Base-by-base conservation (phyloP, 2,888 invertebrate species). In the Orthosia incerta region DNA sequence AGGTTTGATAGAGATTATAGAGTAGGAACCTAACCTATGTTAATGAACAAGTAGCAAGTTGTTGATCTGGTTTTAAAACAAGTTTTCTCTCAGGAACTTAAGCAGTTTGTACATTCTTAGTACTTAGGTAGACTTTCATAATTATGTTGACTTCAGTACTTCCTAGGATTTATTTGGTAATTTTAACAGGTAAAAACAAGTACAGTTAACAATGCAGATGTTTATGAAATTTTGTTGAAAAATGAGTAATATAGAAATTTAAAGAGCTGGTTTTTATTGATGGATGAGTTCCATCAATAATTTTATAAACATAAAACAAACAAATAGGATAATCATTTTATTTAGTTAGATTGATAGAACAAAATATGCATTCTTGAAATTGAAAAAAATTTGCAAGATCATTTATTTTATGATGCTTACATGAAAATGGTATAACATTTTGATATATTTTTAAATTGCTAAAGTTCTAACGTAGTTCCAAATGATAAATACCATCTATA, bases 41-140 rank as follows among this genome's bases (percentile, higher is more conserved):
- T 73, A 82, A 76, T 77, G 60, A 64, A 74, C 69, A 66, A 62
- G 56, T 51, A 53, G 71, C 63, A 65, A 75, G 80, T 86, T 53
- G 86, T 75, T 71, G 39, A 74, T 79, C 86, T 73, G 74, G 87
- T 87, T 86, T 59, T 3, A 76, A 16, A 87, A 87, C 87, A 62
- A 79, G 87, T 87, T 87, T 85, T 80, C 86, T 76, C 83, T 72
- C n/a, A 65, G 56, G 50, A 57, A 65, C 65, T 65, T 61, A 23
- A 67, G 26, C 39, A 60, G 39, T 45, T 66, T 45, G 62, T 79
- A 71, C 66, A 75, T 69, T 63, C 50, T 39, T 63, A 66, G 72
- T 70, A 71, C 56, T 39, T 71, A 51, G 57, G 57, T 53, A 31
- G 55, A n/a, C 53, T 79, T 57, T 79, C 74, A 13, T n/a, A n/a